A percentile compares a stretch with the other conserved stretches of the same genome.
These are phyloP conservation scores for Augochlora pura DNA, from an alignment of 1,140 invertebrate species.

Conservation along the genomic window DNA sequence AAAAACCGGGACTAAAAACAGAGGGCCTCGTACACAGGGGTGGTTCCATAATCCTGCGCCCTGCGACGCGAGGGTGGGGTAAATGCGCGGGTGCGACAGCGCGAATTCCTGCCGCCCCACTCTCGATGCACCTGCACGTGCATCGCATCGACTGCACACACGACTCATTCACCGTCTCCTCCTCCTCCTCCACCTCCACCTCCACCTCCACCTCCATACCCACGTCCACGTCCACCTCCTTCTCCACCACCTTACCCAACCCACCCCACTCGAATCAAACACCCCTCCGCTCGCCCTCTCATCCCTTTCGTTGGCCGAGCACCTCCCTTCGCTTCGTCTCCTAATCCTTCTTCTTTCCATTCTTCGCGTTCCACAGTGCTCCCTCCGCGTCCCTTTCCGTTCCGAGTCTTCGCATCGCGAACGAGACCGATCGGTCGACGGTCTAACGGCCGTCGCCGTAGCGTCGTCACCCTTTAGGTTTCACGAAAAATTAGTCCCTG, in stretches of 20 bases:
- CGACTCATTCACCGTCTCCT: slow-evolving; percentile 38
- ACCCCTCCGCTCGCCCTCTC: neutral
- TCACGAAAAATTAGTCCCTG: neutral
- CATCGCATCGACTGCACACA: slow-evolving; percentile 57
- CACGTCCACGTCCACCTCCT: neutral
- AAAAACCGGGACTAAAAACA: slow-evolving; percentile 67
- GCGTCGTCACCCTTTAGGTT: too few relatives aligned
- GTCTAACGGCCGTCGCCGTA: too few relatives aligned
- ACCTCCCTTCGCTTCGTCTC: slow-evolving; percentile 1
- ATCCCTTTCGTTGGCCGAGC: neutral
- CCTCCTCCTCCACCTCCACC: neutral
- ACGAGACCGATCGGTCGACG: too few relatives aligned
- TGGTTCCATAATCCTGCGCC: slow-evolving; percentile 72
- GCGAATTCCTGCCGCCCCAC: slow-evolving; percentile 64
- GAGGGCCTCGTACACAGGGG: slow-evolving; percentile 65
- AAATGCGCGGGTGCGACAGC: slow-evolving; percentile 68
- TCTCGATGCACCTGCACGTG: slow-evolving; percentile 66
- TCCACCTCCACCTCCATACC: neutral
- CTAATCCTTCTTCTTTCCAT: slow-evolving; percentile 42
- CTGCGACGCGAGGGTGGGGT: slow-evolving; percentile 60
- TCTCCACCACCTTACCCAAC: neutral
- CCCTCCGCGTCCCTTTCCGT: neutral
- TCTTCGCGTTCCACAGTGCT: neutral
- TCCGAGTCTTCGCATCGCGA: too few relatives aligned
- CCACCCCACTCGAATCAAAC: neutral